These are phyloP conservation scores for Aphodius granarius DNA, from an alignment of 2,888 invertebrate species.

Conservation along the genomic window DNA sequence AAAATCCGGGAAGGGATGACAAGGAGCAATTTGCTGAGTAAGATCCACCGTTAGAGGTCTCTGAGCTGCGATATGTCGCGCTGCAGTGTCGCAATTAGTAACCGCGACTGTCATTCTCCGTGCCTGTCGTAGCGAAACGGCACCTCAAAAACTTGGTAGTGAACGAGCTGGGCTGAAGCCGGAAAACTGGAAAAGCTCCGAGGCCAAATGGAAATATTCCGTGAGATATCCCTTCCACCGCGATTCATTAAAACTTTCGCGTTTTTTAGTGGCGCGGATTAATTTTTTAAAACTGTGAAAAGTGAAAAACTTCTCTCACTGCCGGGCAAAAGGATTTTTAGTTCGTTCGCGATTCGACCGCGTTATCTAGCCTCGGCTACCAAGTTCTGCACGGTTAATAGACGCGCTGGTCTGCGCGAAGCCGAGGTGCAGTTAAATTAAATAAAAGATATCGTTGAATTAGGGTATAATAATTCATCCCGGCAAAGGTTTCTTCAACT, in stretches of 20 bases:
- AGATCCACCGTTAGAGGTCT: slow-evolving; percentile 21
- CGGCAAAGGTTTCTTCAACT: neutral
- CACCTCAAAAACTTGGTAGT: slow-evolving; percentile 37
- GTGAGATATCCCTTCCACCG: slow-evolving; percentile 37
- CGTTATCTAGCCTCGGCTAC: neutral
- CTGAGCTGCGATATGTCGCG: slow-evolving; percentile 26
- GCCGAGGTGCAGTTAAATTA: neutral
- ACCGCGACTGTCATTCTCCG: slow-evolving; percentile 41
- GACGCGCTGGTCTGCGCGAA: neutral
- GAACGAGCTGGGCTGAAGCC: neutral
- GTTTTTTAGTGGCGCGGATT: slow-evolving; percentile 26
- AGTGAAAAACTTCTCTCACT: slow-evolving; percentile 3
- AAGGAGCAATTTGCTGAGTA: slow-evolving; percentile 35
- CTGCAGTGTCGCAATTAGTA: slow-evolving; percentile 40
- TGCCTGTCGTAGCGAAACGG: slow-evolving; percentile 28
- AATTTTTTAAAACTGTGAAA: slow-evolving; percentile 23
- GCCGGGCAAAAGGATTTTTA: neutral
- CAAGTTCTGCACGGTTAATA: neutral
- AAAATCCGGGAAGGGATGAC: slow-evolving; percentile 27
- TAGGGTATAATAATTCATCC: slow-evolving; percentile 13
- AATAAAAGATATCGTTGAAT: neutral
- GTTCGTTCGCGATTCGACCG: neutral
- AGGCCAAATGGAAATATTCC: slow-evolving; percentile 38
- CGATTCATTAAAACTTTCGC: slow-evolving; percentile 39
- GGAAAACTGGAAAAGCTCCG: no score